Evolutionary conservation across 92 coral and sea anemone genomes (phyloP).

Genomic region (Epizoanthus ramosus): DNA sequence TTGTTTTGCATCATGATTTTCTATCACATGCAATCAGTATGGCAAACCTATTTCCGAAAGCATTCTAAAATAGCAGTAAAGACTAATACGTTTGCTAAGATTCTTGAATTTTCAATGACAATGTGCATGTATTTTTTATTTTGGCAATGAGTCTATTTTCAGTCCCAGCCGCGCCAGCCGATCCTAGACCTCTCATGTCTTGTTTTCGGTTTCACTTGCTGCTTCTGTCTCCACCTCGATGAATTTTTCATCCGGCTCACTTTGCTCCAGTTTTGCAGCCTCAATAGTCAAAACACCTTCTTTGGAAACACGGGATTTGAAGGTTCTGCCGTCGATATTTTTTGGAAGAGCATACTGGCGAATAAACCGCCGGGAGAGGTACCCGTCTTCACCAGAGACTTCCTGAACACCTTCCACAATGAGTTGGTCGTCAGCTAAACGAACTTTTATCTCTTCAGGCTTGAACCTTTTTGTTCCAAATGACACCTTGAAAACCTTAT

Average conservation of each 20-base stretch:
- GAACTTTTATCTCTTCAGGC: slow-evolving; percentile 75
- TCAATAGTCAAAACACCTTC: slow-evolving; percentile 72
- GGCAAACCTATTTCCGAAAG: too few relatives aligned
- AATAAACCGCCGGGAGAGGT: slow-evolving; percentile 64
- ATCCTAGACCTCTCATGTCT: not conserved
- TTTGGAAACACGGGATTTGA: slow-evolving; percentile 64
- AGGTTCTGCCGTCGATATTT: slow-evolving; percentile 56
- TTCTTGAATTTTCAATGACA: not conserved
- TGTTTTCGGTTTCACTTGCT: not conserved
- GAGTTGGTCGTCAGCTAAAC: slow-evolving; percentile 64
- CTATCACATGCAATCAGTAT: too few relatives aligned
- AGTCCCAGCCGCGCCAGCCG: not conserved
- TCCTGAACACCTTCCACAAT: slow-evolving; percentile 75
- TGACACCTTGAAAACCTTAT: slow-evolving; percentile 56
- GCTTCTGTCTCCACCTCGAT: slow-evolving; percentile 72
- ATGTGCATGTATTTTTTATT: not conserved
- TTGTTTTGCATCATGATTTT: too few relatives aligned
- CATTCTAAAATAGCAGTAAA: too few relatives aligned
- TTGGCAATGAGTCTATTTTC: not conserved
- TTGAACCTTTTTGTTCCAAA: slow-evolving; percentile 58
- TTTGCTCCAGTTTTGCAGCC: slow-evolving; percentile 62
- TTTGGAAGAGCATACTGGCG: slow-evolving; percentile 63
- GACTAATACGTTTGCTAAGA: too few relatives aligned
- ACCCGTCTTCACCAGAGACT: slow-evolving; percentile 52
- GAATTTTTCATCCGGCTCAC: slow-evolving; percentile 60